A percentile compares a stretch with the other conserved stretches of the same genome.
These are phyloP conservation scores for Malurus elegans DNA, from an alignment of 2,113 vertebrate species.

Conservation along the genomic window DNA sequence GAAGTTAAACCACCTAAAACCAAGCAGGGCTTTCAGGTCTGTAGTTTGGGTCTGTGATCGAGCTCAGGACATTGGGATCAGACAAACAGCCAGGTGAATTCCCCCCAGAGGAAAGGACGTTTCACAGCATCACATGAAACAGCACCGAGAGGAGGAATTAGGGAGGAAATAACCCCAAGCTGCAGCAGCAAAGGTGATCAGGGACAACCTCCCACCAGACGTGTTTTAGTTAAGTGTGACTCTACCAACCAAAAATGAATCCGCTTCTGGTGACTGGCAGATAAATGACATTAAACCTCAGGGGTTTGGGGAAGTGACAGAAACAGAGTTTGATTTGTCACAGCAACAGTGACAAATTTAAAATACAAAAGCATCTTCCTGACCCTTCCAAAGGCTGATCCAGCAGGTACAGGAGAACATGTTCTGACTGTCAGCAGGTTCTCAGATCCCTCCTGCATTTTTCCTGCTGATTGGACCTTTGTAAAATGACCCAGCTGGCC, in stretches of 20 bases:
- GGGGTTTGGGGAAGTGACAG: not conserved
- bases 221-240: not conserved
- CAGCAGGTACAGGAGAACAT: too few species aligned
- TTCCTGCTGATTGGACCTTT: too few species aligned
- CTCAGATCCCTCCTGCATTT: too few species aligned
- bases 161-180: not conserved
- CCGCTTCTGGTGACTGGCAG: not conserved
- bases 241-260: not conserved
- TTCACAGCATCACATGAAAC: not conserved
- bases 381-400: too few species aligned
- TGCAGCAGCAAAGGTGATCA: not conserved
- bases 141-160: not conserved
- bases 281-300: not conserved
- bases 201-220: not conserved
- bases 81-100: not conserved
- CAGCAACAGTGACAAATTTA: not conserved
- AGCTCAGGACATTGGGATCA: not conserved
- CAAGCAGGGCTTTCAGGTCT: not conserved
- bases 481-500: too few species aligned
- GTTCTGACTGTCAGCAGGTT: too few species aligned
- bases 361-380: too few species aligned
- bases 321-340: not conserved
- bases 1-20: not conserved
- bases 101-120: not conserved
- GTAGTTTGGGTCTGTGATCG: not conserved